These are phyloP conservation scores for Valencia hispanica DNA, from an alignment of 2,797 vertebrate species.

Conservation along the genomic window DNA sequence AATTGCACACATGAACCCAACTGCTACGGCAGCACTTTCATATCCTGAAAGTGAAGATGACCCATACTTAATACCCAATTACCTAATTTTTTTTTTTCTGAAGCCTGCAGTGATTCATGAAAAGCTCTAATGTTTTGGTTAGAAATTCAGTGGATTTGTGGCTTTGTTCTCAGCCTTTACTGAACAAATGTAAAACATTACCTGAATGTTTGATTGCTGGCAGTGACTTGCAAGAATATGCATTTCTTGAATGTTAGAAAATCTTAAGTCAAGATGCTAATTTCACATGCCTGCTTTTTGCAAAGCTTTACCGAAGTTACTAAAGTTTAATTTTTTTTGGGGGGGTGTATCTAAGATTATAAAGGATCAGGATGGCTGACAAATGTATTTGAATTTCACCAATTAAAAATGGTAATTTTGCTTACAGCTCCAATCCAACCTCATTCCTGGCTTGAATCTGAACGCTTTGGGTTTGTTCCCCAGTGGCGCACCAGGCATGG, in stretches of 20 bases:
- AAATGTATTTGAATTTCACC: conserved; percentile 4
- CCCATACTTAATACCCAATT: neutral
- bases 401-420: neutral
- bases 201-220: neutral
- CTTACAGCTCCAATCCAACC: conserved; percentile 95
- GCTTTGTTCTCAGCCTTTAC: neutral
- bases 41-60: neutral
- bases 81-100: neutral
- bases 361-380: conserved; percentile 1
- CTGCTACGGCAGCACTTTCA: neutral
- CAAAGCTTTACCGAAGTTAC: neutral
- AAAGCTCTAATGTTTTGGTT: neutral
- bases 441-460: conserved; percentile 98
- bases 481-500: conserved; percentile 90
- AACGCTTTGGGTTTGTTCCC: conserved; percentile 97
- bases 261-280: neutral
- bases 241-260: neutral
- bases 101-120: neutral
- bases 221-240: neutral
- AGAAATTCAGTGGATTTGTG: neutral
- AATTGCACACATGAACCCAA: neutral
- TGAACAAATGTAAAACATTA: neutral
- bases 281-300: neutral
- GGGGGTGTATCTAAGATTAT: neutral
- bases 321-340: neutral